phyloP scores from a whole-genome alignment of 2,113 vertebrate species.

The Platichthys flesus region DNA sequence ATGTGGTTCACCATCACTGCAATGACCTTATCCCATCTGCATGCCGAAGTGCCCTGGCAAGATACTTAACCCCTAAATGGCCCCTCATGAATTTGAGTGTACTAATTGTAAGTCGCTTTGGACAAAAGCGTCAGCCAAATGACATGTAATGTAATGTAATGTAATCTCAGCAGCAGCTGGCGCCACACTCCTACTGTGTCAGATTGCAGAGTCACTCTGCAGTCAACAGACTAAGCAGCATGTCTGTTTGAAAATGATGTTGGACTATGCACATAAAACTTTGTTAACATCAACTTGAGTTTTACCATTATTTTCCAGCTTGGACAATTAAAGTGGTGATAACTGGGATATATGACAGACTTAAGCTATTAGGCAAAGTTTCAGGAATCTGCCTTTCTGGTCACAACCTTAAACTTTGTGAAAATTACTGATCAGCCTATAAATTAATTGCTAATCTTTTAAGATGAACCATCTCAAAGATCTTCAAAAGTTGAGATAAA shows the following conservation, averaged over 20 bases:
- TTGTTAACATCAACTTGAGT: not conserved
- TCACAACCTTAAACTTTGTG: no score
- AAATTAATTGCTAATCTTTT: not conserved
- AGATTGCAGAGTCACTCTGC: not conserved
- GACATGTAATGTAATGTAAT: no score
- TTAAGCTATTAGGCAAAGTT: no score
- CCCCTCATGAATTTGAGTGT: no score
- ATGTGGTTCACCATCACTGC: not conserved
- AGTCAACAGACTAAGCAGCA: not conserved
- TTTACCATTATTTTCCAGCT: slow-evolving; percentile 23
- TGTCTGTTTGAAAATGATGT: not conserved
- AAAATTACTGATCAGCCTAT: not conserved
- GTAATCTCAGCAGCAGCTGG: slow-evolving; percentile 69
- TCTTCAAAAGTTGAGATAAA: not conserved
- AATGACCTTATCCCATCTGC: not conserved
- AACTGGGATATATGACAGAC: no score
- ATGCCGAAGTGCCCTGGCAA: no score
- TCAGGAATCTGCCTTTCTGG: no score
- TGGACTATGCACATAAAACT: not conserved
- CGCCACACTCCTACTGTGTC: slow-evolving; percentile 16
- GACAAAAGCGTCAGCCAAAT: no score
- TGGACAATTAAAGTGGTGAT: not conserved
- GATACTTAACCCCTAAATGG: no score
- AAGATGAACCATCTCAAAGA: not conserved
- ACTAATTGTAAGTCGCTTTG: no score